These are phyloP conservation scores for Acromyrmex heyeri DNA, from an alignment of 1,140 invertebrate species.

Conservation along the genomic window DNA sequence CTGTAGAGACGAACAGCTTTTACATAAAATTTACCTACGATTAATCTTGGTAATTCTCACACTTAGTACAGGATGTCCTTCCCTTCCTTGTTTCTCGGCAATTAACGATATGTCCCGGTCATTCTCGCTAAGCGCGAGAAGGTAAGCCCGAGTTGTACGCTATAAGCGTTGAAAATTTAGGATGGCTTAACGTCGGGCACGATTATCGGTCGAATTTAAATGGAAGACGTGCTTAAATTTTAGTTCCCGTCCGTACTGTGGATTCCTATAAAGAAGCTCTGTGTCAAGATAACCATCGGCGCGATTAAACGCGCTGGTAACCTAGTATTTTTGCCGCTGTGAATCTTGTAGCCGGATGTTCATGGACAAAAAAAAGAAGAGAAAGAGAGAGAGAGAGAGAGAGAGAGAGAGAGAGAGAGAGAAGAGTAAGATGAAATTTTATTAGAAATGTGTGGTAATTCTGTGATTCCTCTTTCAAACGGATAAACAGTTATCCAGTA, in stretches of 20 bases:
- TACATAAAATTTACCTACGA: not conserved
- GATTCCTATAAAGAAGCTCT: not conserved
- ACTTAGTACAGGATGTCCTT: not conserved
- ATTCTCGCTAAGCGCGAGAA: not conserved
- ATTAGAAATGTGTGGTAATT: not conserved
- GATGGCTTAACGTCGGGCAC: conserved; percentile 48
- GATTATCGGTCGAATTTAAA: conserved; percentile 54
- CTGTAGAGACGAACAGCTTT: too few species aligned
- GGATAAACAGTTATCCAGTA: conserved; percentile 25
- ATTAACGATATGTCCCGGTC: conserved; percentile 14
- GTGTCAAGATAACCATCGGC: conserved; percentile 8
- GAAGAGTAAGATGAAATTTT: conserved; percentile 25
- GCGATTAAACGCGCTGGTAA: not conserved
- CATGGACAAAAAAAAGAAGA: not conserved
- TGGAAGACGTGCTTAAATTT: conserved; percentile 39
- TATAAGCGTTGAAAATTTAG: conserved; percentile 44
- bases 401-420: not conserved
- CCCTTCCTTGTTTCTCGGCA: conserved; percentile 13
- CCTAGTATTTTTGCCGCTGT: not conserved
- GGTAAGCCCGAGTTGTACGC: conserved; percentile 35
- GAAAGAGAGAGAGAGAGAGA: not conserved
- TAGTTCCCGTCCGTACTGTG: not conserved
- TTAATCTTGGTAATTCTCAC: conserved; percentile 8
- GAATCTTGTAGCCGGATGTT: not conserved
- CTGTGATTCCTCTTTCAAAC: not conserved